Conservation (phyloP, 2,888 invertebrate species). For the Yponomeuta plumbellus region DNA sequence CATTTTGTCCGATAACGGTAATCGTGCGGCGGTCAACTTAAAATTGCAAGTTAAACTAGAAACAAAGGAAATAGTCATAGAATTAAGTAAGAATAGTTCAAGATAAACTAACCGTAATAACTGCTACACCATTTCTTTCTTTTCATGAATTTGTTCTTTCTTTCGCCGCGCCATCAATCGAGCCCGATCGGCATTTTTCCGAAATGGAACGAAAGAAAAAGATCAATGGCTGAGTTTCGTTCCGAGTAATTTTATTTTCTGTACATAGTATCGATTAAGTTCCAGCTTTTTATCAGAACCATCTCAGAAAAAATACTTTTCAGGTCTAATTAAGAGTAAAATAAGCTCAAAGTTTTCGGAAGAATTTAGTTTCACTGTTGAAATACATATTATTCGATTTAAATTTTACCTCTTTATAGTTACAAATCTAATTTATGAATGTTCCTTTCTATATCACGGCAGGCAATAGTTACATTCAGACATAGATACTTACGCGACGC, state of each 20-base stretch:
- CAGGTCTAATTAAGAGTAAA: too few species aligned
- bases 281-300: too few species aligned
- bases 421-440: too few species aligned
- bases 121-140: constrained; percentile 63
- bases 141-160: constrained; percentile 30
- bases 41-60: constrained; percentile 24
- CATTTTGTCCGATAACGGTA: constrained; percentile 43
- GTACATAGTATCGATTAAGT: neutral
- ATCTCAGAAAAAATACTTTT: too few species aligned
- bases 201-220: constrained; percentile 28
- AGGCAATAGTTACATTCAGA: too few species aligned
- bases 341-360: too few species aligned
- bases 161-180: constrained; percentile 34
- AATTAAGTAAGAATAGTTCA: too few species aligned
- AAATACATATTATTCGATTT: too few species aligned
- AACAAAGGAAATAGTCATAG: constrained; percentile 13
- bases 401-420: too few species aligned
- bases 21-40: constrained; percentile 25
- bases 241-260: constrained; percentile 21
- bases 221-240: constrained; percentile 41
- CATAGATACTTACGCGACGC: too few species aligned
- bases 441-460: too few species aligned
- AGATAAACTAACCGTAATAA: constrained; percentile 57
- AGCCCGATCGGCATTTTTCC: constrained; percentile 39
- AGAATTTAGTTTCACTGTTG: too few species aligned